Evolutionary conservation across 2,113 vertebrate species (phyloP).

Genomic region (Leucosticte australis): DNA sequence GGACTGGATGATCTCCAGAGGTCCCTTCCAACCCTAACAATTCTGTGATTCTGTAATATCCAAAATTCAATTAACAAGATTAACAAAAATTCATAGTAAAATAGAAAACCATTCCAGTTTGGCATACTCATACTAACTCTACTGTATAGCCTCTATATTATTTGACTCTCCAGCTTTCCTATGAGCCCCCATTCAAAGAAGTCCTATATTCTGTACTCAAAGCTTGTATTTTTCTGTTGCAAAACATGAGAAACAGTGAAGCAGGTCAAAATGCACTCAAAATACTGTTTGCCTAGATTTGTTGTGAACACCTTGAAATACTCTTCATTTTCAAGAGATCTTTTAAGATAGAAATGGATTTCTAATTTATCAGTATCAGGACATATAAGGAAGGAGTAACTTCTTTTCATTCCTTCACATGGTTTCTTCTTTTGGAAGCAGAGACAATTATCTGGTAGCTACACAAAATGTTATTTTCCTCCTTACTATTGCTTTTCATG

Average conservation of each 20-base stretch:
- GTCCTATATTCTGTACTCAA: not conserved
- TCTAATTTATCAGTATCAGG: not conserved
- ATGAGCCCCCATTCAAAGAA: not conserved
- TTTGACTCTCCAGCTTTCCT: not conserved
- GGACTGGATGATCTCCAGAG: not conserved
- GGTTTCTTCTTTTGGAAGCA: not conserved
- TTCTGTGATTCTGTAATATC: not conserved
- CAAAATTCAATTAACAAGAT: not conserved
- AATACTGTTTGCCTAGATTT: not conserved
- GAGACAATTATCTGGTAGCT: not conserved
- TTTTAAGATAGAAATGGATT: not conserved
- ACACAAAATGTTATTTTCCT: not conserved
- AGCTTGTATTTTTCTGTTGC: not conserved
- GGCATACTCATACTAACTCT: not conserved
- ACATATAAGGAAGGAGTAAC: not conserved
- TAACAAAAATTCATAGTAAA: not conserved
- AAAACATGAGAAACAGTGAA: not conserved
- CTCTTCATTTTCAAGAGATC: not conserved
- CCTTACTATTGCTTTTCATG: not conserved
- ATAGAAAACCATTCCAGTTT: not conserved
- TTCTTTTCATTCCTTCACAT: not conserved
- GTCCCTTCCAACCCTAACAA: not conserved
- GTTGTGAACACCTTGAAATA: not conserved
- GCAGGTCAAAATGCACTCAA: not conserved
- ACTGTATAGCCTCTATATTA: not conserved